phyloP scores from a whole-genome alignment of 2,888 invertebrate species.

The Scaptomyza tumidula region DNA sequence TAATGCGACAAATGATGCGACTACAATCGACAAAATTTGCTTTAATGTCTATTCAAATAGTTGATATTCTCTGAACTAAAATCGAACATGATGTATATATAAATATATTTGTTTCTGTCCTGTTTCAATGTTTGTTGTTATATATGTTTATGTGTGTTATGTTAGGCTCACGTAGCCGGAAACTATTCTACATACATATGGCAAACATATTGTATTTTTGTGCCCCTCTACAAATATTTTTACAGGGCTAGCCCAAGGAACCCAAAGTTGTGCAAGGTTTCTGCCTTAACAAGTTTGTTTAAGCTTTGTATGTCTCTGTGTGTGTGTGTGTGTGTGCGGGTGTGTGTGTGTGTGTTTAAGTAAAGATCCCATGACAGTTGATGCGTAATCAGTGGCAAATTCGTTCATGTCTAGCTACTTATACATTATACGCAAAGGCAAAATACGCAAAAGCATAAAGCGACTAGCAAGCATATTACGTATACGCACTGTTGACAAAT shows the following conservation, averaged over 20 bases:
- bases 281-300: constrained; percentile 53
- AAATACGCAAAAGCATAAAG: constrained; percentile 41
- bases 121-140: constrained; percentile 4
- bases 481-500: constrained; percentile 72
- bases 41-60: constrained; percentile 2
- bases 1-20: constrained; percentile 8
- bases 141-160: not conserved
- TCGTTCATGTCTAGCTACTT: constrained; percentile 56
- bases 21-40: constrained; percentile 8
- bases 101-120: no score
- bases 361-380: constrained; percentile 57
- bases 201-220: constrained; percentile 62
- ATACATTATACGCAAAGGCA: constrained; percentile 29
- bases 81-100: constrained; percentile 4
- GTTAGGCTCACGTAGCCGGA: constrained; percentile 59
- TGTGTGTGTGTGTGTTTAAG: not conserved
- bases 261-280: constrained; percentile 32
- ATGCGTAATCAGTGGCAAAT: constrained; percentile 72
- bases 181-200: constrained; percentile 41
- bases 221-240: constrained; percentile 22
- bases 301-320: constrained; percentile 16
- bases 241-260: constrained; percentile 60
- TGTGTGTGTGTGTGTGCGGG: not conserved
- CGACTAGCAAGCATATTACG: constrained; percentile 33
- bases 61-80: not conserved